Conservation (phyloP, 1,140 invertebrate species). For the Archivesica marissinica region DNA sequence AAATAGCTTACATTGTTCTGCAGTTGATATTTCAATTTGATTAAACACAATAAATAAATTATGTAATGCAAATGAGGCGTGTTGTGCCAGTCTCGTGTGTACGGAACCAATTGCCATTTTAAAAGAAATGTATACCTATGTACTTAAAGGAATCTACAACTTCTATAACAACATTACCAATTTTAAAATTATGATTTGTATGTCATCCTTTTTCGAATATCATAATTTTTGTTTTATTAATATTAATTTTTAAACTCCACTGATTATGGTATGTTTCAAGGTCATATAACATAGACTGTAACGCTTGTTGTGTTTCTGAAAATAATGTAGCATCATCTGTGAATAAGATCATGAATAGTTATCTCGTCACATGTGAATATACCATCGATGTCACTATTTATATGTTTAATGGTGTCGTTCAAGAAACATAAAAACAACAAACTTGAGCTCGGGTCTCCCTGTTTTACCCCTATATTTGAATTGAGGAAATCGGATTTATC, state of each 20-base stretch:
- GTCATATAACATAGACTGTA: slow-evolving; percentile 15
- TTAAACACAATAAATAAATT: slow-evolving; percentile 16
- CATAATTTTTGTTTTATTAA: slow-evolving; percentile 14
- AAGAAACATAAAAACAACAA: slow-evolving; percentile 16
- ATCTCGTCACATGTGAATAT: slow-evolving; percentile 5
- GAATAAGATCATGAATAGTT: background rate
- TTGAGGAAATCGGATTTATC: background rate
- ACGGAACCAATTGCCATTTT: slow-evolving; percentile 43
- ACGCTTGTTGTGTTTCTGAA: background rate
- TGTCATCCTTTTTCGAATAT: slow-evolving; percentile 25
- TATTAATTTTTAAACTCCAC: slow-evolving; percentile 11
- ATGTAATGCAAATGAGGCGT: background rate
- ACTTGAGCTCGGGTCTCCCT: slow-evolving; percentile 21
- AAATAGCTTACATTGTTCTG: slow-evolving; percentile 4
- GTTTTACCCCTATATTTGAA: slow-evolving; percentile 19
- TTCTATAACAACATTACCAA: background rate
- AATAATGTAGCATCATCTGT: slow-evolving; percentile 2
- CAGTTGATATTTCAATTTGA: background rate
- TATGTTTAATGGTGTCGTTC: slow-evolving; percentile 22
- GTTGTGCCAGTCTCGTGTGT: slow-evolving; percentile 24
- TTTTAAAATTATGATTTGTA: background rate
- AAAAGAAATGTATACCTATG: slow-evolving; percentile 17
- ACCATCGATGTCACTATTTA: slow-evolving; percentile 25
- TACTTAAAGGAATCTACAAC: slow-evolving; percentile 16
- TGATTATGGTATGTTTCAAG: background rate